phyloP scores from a whole-genome alignment of 2,113 vertebrate genomes.

The Hirundichthys speculiger region DNA sequence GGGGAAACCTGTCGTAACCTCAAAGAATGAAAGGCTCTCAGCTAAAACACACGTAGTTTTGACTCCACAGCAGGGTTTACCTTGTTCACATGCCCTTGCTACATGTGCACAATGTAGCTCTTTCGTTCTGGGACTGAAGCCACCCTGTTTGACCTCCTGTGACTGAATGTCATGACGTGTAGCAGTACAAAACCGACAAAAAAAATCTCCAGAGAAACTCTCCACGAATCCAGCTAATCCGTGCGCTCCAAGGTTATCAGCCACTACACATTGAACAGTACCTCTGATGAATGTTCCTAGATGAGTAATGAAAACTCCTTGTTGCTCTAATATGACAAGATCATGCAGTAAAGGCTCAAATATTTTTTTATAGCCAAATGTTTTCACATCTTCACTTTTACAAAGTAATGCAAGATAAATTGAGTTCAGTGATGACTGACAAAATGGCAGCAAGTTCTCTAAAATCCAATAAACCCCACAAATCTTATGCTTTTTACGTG shows the following conservation, averaged over 20 bases:
- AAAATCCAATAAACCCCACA: constrained; percentile 15
- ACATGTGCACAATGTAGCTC: too few species aligned
- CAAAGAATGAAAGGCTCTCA: too few species aligned
- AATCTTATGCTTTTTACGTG: not conserved
- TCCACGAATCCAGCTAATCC: constrained; percentile 13
- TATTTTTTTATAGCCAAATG: not conserved
- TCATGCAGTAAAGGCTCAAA: not conserved
- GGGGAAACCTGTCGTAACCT: too few species aligned
- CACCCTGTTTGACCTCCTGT: not conserved
- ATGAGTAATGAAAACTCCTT: not conserved
- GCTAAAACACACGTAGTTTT: too few species aligned
- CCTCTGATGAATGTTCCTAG: not conserved
- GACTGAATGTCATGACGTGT: too few species aligned
- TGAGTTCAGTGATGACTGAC: constrained; percentile 5
- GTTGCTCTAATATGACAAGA: not conserved
- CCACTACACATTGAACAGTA: constrained; percentile 3
- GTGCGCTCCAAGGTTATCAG: constrained; percentile 36
- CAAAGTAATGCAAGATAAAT: constrained; percentile 1
- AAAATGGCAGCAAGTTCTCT: not conserved
- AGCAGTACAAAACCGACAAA: too few species aligned
- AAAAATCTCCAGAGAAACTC: constrained; percentile 22
- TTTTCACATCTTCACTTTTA: constrained; percentile 3
- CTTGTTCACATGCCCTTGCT: too few species aligned
- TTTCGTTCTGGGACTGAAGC: too few species aligned
- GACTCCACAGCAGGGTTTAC: too few species aligned